Conservation (phyloP, 2,797 vertebrate genomes). For the Sebastes steindachneri region DNA sequence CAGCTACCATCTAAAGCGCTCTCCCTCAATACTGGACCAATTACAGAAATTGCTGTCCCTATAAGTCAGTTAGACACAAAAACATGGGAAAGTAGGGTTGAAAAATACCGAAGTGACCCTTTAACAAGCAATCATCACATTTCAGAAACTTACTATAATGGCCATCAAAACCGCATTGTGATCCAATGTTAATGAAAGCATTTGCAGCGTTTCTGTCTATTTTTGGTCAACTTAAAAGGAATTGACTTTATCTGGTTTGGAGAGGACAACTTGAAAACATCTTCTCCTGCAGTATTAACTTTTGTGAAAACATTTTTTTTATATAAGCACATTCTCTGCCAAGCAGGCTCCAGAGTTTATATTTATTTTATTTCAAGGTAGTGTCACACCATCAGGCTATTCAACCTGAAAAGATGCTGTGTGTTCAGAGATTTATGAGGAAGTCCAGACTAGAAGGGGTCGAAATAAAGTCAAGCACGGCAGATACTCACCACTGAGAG, state of each 20-base stretch:
- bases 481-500: slow-evolving; percentile 65
- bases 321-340: neutral
- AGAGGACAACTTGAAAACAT: neutral
- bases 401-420: neutral
- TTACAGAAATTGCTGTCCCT: no score
- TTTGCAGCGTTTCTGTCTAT: neutral
- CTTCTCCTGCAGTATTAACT: neutral
- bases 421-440: neutral
- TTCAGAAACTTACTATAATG: neutral
- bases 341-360: neutral
- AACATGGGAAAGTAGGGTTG: no score
- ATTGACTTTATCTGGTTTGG: neutral
- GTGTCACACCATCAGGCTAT: neutral
- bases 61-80: no score
- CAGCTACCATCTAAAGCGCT: no score
- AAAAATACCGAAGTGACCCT: neutral
- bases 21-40: no score
- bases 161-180: neutral
- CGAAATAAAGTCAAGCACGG: neutral
- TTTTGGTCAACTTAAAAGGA: neutral
- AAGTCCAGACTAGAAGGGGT: neutral
- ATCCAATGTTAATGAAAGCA: neutral
- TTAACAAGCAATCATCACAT: neutral
- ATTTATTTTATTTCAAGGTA: neutral
- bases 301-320: neutral